Evolutionary conservation across 2,113 vertebrate genomes (phyloP).

Genomic region (Hiodon tergisus): DNA sequence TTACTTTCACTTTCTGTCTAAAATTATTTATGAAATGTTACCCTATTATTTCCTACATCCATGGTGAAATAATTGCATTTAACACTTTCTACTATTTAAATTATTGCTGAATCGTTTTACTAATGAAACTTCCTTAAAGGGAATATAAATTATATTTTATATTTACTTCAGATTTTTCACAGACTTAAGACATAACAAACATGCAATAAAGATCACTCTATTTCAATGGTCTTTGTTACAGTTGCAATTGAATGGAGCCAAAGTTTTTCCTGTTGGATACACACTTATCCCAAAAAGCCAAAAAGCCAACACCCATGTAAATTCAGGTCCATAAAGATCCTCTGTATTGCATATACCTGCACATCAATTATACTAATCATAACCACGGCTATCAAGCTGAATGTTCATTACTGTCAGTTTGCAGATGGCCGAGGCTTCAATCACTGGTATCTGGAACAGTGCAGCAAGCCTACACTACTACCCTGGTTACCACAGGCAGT

Average conservation of each 20-base stretch:
- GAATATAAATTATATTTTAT: no score
- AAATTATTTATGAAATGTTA: no score
- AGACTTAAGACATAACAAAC: no score
- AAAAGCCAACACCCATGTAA: conserved; percentile 57
- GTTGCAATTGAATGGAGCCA: not conserved
- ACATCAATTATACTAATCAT: conserved; percentile 85
- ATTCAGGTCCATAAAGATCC: conserved; percentile 70
- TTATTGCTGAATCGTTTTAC: no score
- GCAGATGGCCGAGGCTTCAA: conserved; percentile 78
- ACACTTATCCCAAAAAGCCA: conserved; percentile 58
- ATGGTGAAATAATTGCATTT: no score
- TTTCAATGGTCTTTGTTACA: conserved; percentile 9
- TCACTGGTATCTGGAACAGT: conserved; percentile 62
- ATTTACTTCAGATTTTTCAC: no score
- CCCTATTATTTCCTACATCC: no score
- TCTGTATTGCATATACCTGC: conserved; percentile 61
- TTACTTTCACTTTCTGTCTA: no score
- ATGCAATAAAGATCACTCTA: not conserved
- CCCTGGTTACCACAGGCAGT: conserved; percentile 67
- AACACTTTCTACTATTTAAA: no score
- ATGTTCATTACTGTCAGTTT: conserved; percentile 80
- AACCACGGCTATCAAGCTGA: conserved; percentile 79
- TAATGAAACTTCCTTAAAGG: no score
- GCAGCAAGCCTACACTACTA: conserved; percentile 59
- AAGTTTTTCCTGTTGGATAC: conserved; percentile 32